Base-by-base conservation (phyloP, 2,113 vertebrate genomes). In the Triplophysa dalaica region DNA sequence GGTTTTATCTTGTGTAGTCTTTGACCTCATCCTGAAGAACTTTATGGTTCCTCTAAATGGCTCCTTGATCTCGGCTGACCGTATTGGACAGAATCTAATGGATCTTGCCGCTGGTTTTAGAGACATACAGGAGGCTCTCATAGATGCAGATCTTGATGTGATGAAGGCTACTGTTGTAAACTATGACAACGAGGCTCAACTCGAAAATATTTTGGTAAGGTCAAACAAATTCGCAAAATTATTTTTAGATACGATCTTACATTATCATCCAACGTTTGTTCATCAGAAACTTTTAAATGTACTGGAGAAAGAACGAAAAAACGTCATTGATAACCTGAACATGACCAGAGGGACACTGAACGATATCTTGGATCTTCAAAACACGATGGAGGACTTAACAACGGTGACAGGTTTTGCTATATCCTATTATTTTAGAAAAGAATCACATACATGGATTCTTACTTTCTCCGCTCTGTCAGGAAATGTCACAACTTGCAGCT, bases 161-260 rank as follows among this genome's bases (percentile, higher is more conserved):
- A 38, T 78, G 80, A 60, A 75, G 58, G 68, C 2, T 60, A 26
- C 24, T 67, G 10, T 9, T 62, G 81, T 4, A 10, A 87, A 86
- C 79, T 29, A 74, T 22, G 66, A 58, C 24, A 87, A 83, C 61
- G 13, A 2, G 16, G n/a, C 41, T 0, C 3, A 24, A 4, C 64
- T 88, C 9, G 73, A 82, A 48, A 24, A 82, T 16, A 79, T 88
- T 79, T 70, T 79, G 90, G 90, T 92, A 86, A 80, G 24, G 10
- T 58, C 7, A 48, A 73, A 52, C 1, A 17, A 52, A 1, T 52
- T 7, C 33, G 5, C 5, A 33, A 33, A 33, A 33, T 33, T 33
- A 38, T 38, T 38, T 38, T 38, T 38, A 38, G 6, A 38, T 38
- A 38, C 7, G 33, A 38, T 38, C 33, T 38, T 38, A 38, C 54